Evolutionary conservation across 1,140 invertebrate genomes (phyloP).

Genomic region (Temnothorax nylanderi): DNA sequence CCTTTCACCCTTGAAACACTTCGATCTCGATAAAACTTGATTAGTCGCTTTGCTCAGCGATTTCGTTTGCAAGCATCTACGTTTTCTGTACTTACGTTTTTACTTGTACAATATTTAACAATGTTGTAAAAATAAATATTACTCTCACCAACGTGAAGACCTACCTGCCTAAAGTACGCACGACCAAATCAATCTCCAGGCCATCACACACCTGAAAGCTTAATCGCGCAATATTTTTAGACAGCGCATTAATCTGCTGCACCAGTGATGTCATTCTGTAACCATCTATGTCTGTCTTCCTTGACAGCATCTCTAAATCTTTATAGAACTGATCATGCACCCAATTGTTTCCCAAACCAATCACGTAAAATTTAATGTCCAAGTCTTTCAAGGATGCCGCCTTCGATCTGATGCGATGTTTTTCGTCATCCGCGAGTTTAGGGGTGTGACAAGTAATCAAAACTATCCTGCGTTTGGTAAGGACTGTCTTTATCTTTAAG

Average conservation of each 20-base stretch:
- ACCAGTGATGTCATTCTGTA: conserved; percentile 64
- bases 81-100: conserved; percentile 54
- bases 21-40: conserved; percentile 61
- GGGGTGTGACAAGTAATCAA: conserved; percentile 71
- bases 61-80: conserved; percentile 45
- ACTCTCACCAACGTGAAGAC: background rate
- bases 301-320: conserved; percentile 73
- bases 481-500: conserved; percentile 55
- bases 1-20: background rate
- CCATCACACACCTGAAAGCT: conserved; percentile 62
- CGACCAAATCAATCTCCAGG: conserved; percentile 62
- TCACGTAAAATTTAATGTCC: conserved; percentile 62
- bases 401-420: conserved; percentile 58
- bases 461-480: conserved; percentile 64
- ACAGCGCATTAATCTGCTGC: conserved; percentile 65
- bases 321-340: conserved; percentile 70
- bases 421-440: no score
- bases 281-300: conserved; percentile 39
- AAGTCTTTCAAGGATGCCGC: conserved; percentile 57
- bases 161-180: conserved; percentile 68
- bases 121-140: conserved; percentile 6
- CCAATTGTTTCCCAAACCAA: conserved; percentile 69
- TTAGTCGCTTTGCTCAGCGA: conserved; percentile 66
- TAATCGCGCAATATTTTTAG: conserved; percentile 65
- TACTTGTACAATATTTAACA: conserved; percentile 2